Base-by-base conservation (phyloP, 1,140 invertebrate species). In the Sycophaga agraensis region DNA sequence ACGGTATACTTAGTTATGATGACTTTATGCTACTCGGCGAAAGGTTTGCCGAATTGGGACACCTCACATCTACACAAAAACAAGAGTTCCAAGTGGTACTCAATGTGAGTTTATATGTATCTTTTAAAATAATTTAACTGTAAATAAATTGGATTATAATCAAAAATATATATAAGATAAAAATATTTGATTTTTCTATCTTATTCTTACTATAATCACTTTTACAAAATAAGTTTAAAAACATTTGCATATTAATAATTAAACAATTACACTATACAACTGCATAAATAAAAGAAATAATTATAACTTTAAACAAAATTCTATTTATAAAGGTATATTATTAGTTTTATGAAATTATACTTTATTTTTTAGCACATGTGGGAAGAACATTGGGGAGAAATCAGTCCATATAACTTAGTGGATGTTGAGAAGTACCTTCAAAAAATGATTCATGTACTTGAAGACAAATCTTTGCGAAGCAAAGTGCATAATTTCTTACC, bases 331-430 rank as follows among this genome's bases (percentile, higher is more conserved):
- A 34, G 28, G 12, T 34, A 37, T 12, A 31, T 31, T 31, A 11
- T 31, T 31, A 6, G 5, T 31, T 31, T n/a, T 16, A 19, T 46
- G 24, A 28, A 37, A n/a, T 42, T 49, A 12, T 26, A 39, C 11
- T 62, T 58, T 61, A 22, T 43, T 42, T 83, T 79, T 16, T 70
- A 90, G 88, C 75, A 87, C 66, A 87, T 90, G 17, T 93, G 90
- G 91, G 87, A 90, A 69, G 88, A 90, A 74, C 88, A 90, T 69
- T 92, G 89, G 85, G 91, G 91, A n/a, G 89, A 88, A 66, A 85
- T 91, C 50, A 87, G 85, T 66, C 88, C 88, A 0, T 92, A 92
- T 70, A 91, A 91, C 82, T 82, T 89, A 64, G 86, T 93, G 4
- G 89, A 87, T 2, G 87, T 90, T 26, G 89, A 92, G 76, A 88